Evolutionary conservation across 2,888 invertebrate genomes (phyloP).

Genomic region (Himalopsyche japonica): DNA sequence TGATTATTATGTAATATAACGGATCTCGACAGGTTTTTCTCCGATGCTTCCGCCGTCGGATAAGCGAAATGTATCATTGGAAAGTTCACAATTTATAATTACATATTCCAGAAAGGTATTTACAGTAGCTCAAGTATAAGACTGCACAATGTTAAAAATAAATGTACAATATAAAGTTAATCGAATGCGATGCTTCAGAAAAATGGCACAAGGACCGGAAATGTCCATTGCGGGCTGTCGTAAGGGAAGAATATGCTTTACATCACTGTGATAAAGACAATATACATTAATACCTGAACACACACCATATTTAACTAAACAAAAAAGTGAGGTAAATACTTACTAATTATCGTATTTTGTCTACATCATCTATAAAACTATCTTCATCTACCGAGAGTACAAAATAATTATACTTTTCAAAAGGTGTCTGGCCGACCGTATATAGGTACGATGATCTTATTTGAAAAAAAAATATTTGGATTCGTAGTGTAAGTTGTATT

Average conservation of each 20-base stretch:
- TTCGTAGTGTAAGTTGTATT: slow-evolving; percentile 14
- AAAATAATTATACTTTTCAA: slow-evolving; percentile 38
- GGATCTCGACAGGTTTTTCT: slow-evolving; percentile 17
- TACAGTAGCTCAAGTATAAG: slow-evolving; percentile 39
- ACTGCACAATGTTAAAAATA: slow-evolving; percentile 37
- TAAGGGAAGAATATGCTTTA: slow-evolving; percentile 36
- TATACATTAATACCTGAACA: slow-evolving; percentile 40
- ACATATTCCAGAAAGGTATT: slow-evolving; percentile 31
- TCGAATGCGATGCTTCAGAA: background rate
- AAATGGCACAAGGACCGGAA: background rate
- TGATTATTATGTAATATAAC: slow-evolving; percentile 5
- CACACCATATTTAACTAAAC: slow-evolving; percentile 34
- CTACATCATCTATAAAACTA: slow-evolving; percentile 27
- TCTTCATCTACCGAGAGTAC: slow-evolving; percentile 38
- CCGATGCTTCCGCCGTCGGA: background rate
- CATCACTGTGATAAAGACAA: slow-evolving; percentile 41
- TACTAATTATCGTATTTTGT: slow-evolving; percentile 37
- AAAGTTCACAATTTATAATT: slow-evolving; percentile 23
- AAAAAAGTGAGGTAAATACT: slow-evolving; percentile 29
- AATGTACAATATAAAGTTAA: slow-evolving; percentile 29
- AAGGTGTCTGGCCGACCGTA: slow-evolving; percentile 39
- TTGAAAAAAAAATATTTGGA: slow-evolving; percentile 2
- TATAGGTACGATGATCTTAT: slow-evolving; percentile 8
- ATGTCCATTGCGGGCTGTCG: background rate
- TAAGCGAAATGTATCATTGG: slow-evolving; percentile 18